A percentile compares a stretch with the other conserved stretches of the same genome.
Conservation (phyloP, 2,888 invertebrate species). For the Caenorhabditis panamensis region DNA sequence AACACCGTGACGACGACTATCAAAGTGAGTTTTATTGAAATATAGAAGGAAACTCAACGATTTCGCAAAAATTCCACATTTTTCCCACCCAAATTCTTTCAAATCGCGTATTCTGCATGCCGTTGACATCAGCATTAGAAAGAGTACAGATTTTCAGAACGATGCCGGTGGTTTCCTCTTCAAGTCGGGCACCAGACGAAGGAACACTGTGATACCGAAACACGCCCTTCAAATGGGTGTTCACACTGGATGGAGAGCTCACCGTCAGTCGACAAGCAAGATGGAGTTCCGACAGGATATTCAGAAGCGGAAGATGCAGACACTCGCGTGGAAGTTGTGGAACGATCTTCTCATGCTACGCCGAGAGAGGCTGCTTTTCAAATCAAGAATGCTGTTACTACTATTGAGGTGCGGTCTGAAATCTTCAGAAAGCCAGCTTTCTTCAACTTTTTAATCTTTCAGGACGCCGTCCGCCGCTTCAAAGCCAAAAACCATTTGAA, state of each 20-base stretch:
- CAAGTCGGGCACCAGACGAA: constrained; percentile 93
- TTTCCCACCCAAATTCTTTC: neutral
- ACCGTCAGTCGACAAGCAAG: constrained; percentile 87
- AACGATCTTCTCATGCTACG: constrained; percentile 91
- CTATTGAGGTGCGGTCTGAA: constrained; percentile 46
- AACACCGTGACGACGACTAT: constrained; percentile 92
- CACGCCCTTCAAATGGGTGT: constrained; percentile 93
- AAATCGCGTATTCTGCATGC: too few species aligned
- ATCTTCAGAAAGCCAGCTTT: neutral
- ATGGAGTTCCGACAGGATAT: constrained; percentile 90
- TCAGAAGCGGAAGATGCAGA: constrained; percentile 87
- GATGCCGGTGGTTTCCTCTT: constrained; percentile 88
- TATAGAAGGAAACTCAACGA: too few species aligned
- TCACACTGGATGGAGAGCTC: constrained; percentile 89
- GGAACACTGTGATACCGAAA: constrained; percentile 87
- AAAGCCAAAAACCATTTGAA: constrained; percentile 11
- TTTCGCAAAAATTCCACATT: too few species aligned
- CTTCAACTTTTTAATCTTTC: neutral
- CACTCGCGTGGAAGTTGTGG: constrained; percentile 89
- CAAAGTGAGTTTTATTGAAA: constrained; percentile 87
- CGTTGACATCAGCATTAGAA: too few species aligned
- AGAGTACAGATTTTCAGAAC: constrained; percentile 84
- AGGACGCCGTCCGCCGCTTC: constrained; percentile 14
- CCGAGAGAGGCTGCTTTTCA: constrained; percentile 92
- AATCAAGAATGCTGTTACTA: constrained; percentile 66